These are phyloP conservation scores for Centropus unirufus DNA, from an alignment of 2,113 vertebrate genomes.

Conservation along the genomic window DNA sequence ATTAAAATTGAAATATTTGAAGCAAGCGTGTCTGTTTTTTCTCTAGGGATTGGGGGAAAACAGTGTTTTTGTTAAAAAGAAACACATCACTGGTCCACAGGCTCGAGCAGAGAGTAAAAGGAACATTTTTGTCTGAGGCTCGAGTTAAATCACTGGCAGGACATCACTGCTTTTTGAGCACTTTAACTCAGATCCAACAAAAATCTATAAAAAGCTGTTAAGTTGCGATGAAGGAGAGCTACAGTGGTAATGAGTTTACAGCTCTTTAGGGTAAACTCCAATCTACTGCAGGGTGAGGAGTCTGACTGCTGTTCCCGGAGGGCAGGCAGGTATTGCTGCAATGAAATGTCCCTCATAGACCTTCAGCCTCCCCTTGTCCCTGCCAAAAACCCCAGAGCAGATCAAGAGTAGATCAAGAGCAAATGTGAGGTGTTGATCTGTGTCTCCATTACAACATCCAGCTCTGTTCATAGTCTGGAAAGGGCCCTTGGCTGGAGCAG, in stretches of 20 bases:
- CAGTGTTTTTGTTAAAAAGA: slow-evolving; percentile 13
- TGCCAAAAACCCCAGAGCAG: neutral
- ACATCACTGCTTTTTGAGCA: slow-evolving; percentile 55
- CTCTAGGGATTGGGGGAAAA: neutral
- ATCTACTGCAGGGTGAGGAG: neutral
- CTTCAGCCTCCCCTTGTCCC: neutral
- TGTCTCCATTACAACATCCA: neutral
- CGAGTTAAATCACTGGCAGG: slow-evolving; percentile 60
- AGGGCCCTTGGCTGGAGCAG: neutral
- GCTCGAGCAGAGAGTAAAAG: slow-evolving; percentile 47
- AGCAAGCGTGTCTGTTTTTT: neutral
- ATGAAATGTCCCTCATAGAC: neutral
- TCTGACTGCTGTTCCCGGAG: neutral
- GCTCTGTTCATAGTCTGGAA: neutral
- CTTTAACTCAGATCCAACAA: slow-evolving; percentile 65
- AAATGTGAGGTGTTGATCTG: neutral
- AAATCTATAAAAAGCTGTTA: slow-evolving; percentile 70
- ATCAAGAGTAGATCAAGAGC: neutral
- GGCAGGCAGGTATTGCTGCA: neutral
- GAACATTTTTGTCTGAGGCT: slow-evolving; percentile 55
- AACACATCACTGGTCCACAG: neutral
- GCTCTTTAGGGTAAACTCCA: neutral
- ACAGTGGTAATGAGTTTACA: neutral
- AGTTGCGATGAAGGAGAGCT: slow-evolving; percentile 37
- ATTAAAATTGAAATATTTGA: neutral